Evolutionary conservation across 2,797 vertebrate genomes (phyloP).

Genomic region (Clarias fuscus): DNA sequence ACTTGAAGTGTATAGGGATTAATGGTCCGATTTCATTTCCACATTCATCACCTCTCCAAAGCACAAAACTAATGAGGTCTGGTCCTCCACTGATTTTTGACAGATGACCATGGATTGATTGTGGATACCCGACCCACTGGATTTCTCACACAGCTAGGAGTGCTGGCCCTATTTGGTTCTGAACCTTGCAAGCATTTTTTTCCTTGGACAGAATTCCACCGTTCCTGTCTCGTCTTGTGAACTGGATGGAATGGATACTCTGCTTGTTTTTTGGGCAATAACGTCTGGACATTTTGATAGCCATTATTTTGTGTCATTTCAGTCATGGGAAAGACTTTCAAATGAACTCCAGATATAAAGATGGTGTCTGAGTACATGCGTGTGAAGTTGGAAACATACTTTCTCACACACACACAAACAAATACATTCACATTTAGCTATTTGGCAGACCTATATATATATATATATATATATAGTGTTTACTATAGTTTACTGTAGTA

Average conservation of each 20-base stretch:
- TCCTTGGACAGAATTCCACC: not conserved
- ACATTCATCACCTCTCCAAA: constrained; percentile 19
- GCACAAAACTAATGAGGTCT: not conserved
- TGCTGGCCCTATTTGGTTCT: constrained; percentile 21
- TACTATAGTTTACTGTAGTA: too few species aligned
- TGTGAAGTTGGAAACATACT: not conserved
- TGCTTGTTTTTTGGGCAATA: not conserved
- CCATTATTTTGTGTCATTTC: not conserved
- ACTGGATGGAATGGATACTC: not conserved
- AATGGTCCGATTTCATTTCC: not conserved
- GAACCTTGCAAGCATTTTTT: not conserved
- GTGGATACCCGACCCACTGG: not conserved
- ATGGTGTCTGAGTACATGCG: not conserved
- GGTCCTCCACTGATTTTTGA: constrained; percentile 1
- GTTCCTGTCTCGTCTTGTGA: not conserved
- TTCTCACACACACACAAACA: too few species aligned
- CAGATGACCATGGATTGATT: not conserved
- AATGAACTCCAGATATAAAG: not conserved
- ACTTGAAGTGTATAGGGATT: not conserved
- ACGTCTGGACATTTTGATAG: not conserved
- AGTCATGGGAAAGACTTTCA: not conserved
- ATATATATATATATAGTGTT: too few species aligned
- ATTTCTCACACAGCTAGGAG: not conserved
- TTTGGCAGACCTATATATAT: too few species aligned
- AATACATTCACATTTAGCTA: too few species aligned